Base-by-base conservation (phyloP, 1,140 invertebrate genomes). In the Caenorhabditis inopinata region DNA sequence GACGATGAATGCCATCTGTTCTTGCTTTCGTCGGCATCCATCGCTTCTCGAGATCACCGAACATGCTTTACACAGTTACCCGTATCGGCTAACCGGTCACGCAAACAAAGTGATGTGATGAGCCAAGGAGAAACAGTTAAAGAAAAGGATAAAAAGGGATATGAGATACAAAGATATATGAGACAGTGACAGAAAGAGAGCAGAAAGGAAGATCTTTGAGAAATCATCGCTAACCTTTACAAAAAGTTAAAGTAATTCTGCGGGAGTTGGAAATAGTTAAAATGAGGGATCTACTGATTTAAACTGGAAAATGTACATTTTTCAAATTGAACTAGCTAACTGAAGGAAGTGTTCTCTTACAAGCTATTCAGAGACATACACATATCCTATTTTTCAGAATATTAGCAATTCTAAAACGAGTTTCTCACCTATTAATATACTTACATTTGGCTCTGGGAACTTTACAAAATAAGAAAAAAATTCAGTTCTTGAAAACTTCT, bases 41-140 rank as follows among this genome's bases (percentile, higher is more conserved):
- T 68, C 58, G n/a, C 38, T 68, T 53, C 32, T 32, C 58, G 32
- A 68, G 32, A 7, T 38, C 38, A 32, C 58, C 58, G 58, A 68
- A 68, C 58, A 68, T 68, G 58, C 58, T 68, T 68, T 68, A 68
- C 58, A 68, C 58, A 68, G 58, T 68, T 68, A 32, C 29, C 58
- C 38, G 29, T 68, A 38, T 68, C 58, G 58, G 58, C 58, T 32
- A 68, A 68, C 35, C 32, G 58, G 29, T 38, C 58, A 68, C 58
- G 58, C 58, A 68, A 68, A 32, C 51, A 32, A 58, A 32, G n/a
- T 21, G 58, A 16, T 68, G 58, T 68, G 58, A 68, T 68, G 58
- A 68, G 58, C 32, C 58, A 12, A 21, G 3, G 14, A 18, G 32
- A 68, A 68, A 68, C 58, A 68, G 58, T 68, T 32, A 68, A 42